These are phyloP conservation scores for Furcifer pardalis DNA, from an alignment of 2,797 vertebrate species.

Conservation along the genomic window DNA sequence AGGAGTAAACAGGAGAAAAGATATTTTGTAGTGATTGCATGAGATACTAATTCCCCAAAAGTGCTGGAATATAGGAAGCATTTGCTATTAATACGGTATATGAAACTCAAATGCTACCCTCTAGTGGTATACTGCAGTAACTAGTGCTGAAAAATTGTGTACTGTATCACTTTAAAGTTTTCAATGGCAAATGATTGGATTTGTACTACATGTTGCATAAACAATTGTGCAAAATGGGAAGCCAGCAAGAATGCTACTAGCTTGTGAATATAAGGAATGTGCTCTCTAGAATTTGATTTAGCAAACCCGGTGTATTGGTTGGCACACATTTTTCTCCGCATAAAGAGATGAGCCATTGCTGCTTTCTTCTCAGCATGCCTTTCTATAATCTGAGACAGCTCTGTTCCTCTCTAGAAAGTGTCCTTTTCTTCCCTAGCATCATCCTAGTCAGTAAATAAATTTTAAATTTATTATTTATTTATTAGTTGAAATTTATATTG, in stretches of 20 bases:
- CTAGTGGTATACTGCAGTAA: constrained; percentile 39
- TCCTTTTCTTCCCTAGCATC: no score
- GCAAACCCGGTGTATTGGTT: not conserved
- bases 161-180: no score
- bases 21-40: not conserved
- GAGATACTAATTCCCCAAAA: accelerated
- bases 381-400: no score
- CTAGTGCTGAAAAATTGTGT: not conserved
- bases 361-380: not conserved
- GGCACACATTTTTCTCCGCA: not conserved
- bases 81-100: not conserved
- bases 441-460: no score
- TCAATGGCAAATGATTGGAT: not conserved
- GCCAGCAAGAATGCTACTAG: not conserved
- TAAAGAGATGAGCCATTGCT: not conserved
- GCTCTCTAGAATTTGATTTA: not conserved
- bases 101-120: constrained; percentile 39
- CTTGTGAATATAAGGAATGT: not conserved
- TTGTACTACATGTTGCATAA: not conserved
- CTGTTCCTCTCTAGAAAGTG: no score
- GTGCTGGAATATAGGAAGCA: not conserved
- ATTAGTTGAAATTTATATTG: no score
- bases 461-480: no score
- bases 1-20: constrained; percentile 6
- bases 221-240: not conserved